Conservation (phyloP, 2,888 invertebrate species). For the Lasioglossum lativentre region DNA sequence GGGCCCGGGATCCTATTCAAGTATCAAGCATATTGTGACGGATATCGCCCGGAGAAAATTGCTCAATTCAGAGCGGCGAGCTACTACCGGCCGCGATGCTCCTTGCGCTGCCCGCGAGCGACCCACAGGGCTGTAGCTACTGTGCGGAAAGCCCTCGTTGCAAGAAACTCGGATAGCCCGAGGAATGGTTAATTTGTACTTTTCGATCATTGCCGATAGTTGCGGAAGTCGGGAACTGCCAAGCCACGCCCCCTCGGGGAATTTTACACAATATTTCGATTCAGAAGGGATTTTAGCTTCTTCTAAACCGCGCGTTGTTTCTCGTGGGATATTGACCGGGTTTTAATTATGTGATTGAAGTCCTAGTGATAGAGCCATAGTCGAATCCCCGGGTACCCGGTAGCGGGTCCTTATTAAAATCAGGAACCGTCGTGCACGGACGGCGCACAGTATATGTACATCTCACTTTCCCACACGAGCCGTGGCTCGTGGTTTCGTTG, state of each 20-base stretch:
- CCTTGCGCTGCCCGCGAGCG: slow-evolving; percentile 34
- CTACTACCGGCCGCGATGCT: slow-evolving; percentile 49
- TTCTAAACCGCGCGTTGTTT: too few species aligned
- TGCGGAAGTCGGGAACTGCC: neutral
- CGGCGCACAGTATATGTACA: slow-evolving; percentile 22
- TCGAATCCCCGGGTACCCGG: neutral
- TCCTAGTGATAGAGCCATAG: neutral
- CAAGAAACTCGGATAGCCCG: neutral
- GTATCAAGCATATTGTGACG: slow-evolving; percentile 65
- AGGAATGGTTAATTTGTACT: neutral
- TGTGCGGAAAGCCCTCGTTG: slow-evolving; percentile 25
- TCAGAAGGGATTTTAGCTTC: neutral
- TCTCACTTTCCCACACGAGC: slow-evolving; percentile 25
- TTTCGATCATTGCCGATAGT: neutral
- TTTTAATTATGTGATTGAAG: neutral
- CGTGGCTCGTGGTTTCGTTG: slow-evolving; percentile 57
- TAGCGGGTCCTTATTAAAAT: neutral
- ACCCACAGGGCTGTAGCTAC: slow-evolving; percentile 49
- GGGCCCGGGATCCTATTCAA: slow-evolving; percentile 65
- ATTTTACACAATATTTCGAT: too few species aligned
- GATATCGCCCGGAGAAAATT: slow-evolving; percentile 70
- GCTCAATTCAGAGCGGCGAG: slow-evolving; percentile 67
- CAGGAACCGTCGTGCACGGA: neutral
- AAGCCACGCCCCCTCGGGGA: neutral
- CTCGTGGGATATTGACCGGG: neutral